These are phyloP conservation scores for Peromyscus polionotus DNA, from an alignment of 2,113 vertebrate species.

Conservation along the genomic window DNA sequence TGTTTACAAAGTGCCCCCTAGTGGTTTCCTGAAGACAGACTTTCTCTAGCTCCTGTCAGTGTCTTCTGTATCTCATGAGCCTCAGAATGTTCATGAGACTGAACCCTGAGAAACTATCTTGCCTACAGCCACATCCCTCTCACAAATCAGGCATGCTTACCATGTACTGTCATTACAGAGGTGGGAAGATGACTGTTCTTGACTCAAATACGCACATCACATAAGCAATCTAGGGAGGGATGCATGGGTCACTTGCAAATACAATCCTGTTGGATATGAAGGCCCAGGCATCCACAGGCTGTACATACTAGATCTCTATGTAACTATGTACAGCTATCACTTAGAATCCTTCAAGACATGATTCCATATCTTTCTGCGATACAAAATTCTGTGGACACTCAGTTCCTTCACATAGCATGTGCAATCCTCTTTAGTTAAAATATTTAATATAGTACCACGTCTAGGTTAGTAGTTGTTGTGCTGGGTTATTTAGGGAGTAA, in stretches of 20 bases:
- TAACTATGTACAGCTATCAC: neutral
- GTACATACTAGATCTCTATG: neutral
- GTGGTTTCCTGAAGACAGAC: neutral
- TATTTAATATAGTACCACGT: neutral
- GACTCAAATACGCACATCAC: neutral
- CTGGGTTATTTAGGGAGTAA: neutral
- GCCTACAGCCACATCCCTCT: neutral
- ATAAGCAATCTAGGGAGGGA: neutral
- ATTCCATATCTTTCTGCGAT: neutral
- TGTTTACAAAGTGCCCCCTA: neutral
- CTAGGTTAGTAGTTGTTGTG: neutral
- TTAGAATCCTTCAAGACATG: neutral
- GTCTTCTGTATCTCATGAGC: neutral
- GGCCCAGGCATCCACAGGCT: too few species aligned
- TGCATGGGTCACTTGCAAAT: neutral
- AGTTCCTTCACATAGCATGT: neutral
- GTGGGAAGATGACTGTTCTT: neutral
- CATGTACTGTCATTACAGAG: neutral
- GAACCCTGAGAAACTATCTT: neutral
- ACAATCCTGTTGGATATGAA: neutral
- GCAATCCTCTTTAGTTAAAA: neutral
- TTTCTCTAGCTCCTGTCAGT: neutral
- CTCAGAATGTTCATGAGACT: neutral
- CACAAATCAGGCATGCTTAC: neutral
- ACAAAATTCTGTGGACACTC: neutral